Evolutionary conservation across 2,113 vertebrate genomes (phyloP).

Genomic region (Gymnobelideus leadbeateri): DNA sequence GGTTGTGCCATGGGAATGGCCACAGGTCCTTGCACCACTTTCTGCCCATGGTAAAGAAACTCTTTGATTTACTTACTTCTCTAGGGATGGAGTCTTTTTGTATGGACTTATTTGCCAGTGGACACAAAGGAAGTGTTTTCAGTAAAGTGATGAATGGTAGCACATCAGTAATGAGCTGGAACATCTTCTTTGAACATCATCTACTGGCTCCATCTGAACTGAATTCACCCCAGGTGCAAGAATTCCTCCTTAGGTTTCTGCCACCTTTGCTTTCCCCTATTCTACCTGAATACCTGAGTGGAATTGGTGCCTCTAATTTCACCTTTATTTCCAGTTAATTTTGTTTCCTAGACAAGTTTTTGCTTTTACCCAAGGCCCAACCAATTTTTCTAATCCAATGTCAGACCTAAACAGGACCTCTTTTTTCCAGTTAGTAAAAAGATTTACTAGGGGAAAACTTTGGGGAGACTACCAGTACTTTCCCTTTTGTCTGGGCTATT

Average conservation of each 20-base stretch:
- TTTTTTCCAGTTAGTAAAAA: background rate
- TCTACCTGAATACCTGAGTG: background rate
- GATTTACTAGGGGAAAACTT: background rate
- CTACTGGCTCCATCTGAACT: background rate
- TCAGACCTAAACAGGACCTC: background rate
- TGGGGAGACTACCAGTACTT: background rate
- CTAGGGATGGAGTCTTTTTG: background rate
- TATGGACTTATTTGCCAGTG: background rate
- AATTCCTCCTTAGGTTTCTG: background rate
- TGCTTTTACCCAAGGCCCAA: background rate
- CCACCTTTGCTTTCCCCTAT: background rate
- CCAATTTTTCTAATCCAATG: background rate
- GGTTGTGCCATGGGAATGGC: background rate
- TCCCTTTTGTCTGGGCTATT: background rate
- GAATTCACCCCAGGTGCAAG: background rate
- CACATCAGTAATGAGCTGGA: no score
- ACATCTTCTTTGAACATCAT: background rate
- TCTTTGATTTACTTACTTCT: background rate
- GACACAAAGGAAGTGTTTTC: background rate
- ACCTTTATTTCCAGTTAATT: background rate
- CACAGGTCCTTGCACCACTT: background rate
- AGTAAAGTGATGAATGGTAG: background rate
- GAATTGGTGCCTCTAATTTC: background rate
- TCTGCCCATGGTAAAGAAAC: background rate
- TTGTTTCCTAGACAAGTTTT: background rate